These are phyloP conservation scores for Lithobates pipiens DNA, from an alignment of 2,797 vertebrate species.

Conservation along the genomic window DNA sequence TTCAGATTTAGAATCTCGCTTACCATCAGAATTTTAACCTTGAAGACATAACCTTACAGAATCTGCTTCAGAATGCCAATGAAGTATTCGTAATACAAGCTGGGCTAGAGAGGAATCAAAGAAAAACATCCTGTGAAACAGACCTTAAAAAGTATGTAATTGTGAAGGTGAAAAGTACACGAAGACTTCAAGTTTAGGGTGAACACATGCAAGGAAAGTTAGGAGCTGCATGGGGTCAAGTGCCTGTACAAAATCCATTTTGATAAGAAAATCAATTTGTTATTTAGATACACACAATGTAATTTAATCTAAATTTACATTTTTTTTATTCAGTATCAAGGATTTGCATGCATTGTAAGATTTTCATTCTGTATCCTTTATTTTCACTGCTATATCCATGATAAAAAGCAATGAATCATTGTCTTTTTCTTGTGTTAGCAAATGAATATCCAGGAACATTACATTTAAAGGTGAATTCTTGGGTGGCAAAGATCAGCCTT, in stretches of 20 bases:
- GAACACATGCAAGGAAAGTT: constrained; percentile 4
- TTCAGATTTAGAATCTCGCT: constrained; percentile 65
- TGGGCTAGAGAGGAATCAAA: not conserved
- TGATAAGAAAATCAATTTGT: constrained; percentile 3
- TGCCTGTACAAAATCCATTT: constrained; percentile 5
- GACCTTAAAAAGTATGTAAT: constrained; percentile 39
- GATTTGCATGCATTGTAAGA: constrained; percentile 15
- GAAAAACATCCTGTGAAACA: constrained; percentile 53
- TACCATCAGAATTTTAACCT: constrained; percentile 67
- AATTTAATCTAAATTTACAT: not conserved
- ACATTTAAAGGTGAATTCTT: constrained; percentile 34
- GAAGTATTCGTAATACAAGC: constrained; percentile 52
- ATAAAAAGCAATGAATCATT: constrained; percentile 45
- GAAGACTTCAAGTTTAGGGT: constrained; percentile 30
- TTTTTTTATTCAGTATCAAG: constrained; percentile 17
- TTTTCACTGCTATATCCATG: not conserved
- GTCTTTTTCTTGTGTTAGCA: constrained; percentile 27
- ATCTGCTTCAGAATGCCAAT: constrained; percentile 64
- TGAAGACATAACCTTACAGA: constrained; percentile 64
- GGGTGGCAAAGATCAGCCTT: constrained; percentile 15
- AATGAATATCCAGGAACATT: constrained; percentile 30
- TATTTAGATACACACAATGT: not conserved
- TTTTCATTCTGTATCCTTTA: not conserved
- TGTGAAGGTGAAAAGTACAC: constrained; percentile 54
- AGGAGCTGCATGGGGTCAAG: not conserved